phyloP scores from a whole-genome alignment of 2,797 vertebrate genomes.

The Gambusia yucatana region DNA sequence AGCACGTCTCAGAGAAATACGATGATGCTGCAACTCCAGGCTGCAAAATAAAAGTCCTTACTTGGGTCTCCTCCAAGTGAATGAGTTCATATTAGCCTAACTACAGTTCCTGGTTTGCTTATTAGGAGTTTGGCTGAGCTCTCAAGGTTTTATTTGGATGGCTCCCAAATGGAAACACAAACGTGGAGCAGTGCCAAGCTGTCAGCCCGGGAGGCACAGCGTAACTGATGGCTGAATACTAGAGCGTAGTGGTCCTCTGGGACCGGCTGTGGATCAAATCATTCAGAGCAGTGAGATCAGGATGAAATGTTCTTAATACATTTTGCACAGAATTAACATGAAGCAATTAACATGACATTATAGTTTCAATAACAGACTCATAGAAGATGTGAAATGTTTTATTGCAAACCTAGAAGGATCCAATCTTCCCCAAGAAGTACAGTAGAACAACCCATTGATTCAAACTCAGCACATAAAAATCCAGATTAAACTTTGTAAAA shows the following conservation, averaged over 20 bases:
- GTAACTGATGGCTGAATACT: constrained; percentile 63
- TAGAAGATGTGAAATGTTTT: no score
- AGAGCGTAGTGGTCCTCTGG: constrained; percentile 20
- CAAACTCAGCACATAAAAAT: no score
- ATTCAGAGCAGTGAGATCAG: constrained; percentile 38
- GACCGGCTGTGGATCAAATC: constrained; percentile 53
- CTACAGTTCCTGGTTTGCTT: constrained; percentile 64
- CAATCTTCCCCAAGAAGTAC: no score
- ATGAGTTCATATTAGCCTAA: constrained; percentile 64
- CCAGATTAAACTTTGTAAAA: no score
- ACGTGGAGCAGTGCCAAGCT: constrained; percentile 70
- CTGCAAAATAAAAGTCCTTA: constrained; percentile 15
- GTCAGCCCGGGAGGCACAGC: constrained; percentile 69
- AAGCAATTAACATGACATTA: not conserved
- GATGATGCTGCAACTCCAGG: constrained; percentile 38
- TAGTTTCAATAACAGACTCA: no score
- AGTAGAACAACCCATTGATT: no score
- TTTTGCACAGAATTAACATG: constrained; percentile 19
- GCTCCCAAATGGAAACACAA: constrained; percentile 79
- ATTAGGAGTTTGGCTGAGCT: constrained; percentile 71
- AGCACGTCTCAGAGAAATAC: constrained; percentile 29
- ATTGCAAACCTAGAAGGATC: no score
- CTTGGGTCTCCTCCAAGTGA: constrained; percentile 56
- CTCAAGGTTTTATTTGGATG: constrained; percentile 76
- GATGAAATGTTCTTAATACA: constrained; percentile 19